Conservation (phyloP, 2,797 vertebrate species). For the Microchirus variegatus region DNA sequence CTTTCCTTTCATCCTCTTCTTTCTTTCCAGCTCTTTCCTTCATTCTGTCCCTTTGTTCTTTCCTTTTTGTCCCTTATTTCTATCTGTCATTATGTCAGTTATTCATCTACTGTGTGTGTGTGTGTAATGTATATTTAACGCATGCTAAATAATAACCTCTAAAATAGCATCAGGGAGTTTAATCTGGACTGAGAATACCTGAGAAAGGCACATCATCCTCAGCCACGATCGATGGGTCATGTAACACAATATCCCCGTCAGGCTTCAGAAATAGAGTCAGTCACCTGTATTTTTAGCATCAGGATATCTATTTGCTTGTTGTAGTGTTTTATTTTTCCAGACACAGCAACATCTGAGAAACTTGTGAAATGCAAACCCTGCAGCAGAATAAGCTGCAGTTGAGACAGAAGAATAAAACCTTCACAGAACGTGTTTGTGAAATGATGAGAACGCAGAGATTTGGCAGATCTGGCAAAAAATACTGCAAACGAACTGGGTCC, state of each 20-base stretch:
- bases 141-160: constrained; percentile 63
- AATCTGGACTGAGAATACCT: constrained; percentile 76
- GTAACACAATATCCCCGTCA: constrained; percentile 78
- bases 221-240: constrained; percentile 77
- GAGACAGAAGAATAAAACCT: not conserved
- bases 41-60: no score
- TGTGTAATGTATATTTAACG: constrained; percentile 70
- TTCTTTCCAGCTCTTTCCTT: no score
- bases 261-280: constrained; percentile 73
- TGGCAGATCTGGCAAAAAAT: no score
- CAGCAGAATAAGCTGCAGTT: constrained; percentile 9
- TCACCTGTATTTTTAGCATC: constrained; percentile 76
- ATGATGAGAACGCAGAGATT: no score
- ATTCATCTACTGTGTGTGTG: not conserved
- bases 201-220: constrained; percentile 72
- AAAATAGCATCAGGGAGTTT: constrained; percentile 78
- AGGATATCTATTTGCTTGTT: constrained; percentile 70
- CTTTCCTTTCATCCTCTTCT: no score
- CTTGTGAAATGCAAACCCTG: constrained; percentile 51
- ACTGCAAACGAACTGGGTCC: no score
- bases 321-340: constrained; percentile 58
- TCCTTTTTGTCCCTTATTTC: no score
- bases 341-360: constrained; percentile 64
- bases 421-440: no score
- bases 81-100: no score